Evolutionary conservation across 1,140 invertebrate genomes (phyloP), one percentile per base, ranked within the genome.

Genomic region (Zaprionus ghesquierei): DNA sequence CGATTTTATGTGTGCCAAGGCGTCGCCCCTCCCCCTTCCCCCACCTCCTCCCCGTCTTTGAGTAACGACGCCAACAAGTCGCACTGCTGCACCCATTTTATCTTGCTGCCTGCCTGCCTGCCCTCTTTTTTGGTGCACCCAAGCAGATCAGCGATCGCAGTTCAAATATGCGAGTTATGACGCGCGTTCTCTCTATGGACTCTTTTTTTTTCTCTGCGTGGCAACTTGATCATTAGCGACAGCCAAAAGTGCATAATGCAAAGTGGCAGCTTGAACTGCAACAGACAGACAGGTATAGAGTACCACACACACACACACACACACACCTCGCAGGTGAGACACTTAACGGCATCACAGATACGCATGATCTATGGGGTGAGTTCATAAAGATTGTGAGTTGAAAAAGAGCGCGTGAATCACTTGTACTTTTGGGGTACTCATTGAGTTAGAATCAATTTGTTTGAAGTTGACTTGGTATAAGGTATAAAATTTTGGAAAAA

Each of bases 1-100:
- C 53, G 65, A 84, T 84, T 72, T 72, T 55, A 84, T 89, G 73
- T 77, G 53, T 82, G 84, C 82, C 79, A 87, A 87, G 82, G 84
- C 81, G 68, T 44, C 15, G 20, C 18, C 13, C 23, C 23, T 33
- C 29, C 13, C 15, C n/a, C 35, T 9, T 5, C 13, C 10, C 18
- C 10, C 29, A n/a, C n/a, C n/a, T n/a, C 41, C 27, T 22, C 3
- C 23, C 58, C 41, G 15, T 31, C n/a, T 1, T 72, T 58, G 49
- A n/a, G n/a, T n/a, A n/a, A 27, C 38, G 63, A 44, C 66, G 35
- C 27, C 60, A 55, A 25, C 22, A 23, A 51, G 44, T 33, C 53
- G 54, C 13, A 22, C 25, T 33, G 70, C 70, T 73, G 64, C 64
- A 73, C 70, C 70, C 49, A 44, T 65, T 61, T 61, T 53, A n/a